phyloP scores from a whole-genome alignment of 2,888 invertebrate genomes.

The Polyommatus icarus region DNA sequence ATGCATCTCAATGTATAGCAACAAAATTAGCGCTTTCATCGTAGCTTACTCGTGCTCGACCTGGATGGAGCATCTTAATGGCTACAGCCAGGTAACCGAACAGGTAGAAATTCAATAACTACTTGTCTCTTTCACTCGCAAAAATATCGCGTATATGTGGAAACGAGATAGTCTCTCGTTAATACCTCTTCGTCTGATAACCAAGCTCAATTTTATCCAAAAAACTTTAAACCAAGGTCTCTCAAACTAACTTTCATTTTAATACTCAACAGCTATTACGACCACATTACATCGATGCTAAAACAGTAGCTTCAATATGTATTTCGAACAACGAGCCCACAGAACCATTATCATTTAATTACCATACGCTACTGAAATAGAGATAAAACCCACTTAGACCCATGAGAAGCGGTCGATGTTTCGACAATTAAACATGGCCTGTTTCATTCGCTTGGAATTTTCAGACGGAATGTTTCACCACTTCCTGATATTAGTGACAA shows the following conservation, averaged over 20 bases:
- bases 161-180: too few relatives aligned
- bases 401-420: not conserved
- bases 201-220: too few relatives aligned
- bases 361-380: conserved; percentile 23
- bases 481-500: too few relatives aligned
- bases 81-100: not conserved
- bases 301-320: conserved; percentile 17
- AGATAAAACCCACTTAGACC: conserved; percentile 22
- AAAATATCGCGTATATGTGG: too few relatives aligned
- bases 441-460: not conserved
- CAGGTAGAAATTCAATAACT: too few relatives aligned
- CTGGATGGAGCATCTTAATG: not conserved
- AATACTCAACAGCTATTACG: not conserved
- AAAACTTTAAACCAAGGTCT: too few relatives aligned
- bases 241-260: too few relatives aligned
- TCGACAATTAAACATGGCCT: not conserved
- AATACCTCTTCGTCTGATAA: too few relatives aligned
- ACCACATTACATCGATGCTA: not conserved
- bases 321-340: conserved; percentile 34
- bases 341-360: conserved; percentile 34
- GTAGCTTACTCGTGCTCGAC: not conserved
- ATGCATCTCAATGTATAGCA: conserved; percentile 1
- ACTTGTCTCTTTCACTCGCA: too few relatives aligned
- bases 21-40: not conserved
- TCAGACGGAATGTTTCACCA: not conserved